Percentiles rank a stretch among this genome's conserved stretches.
phyloP scores from a whole-genome alignment of 2,888 invertebrate genomes.

The Pocota personata region DNA sequence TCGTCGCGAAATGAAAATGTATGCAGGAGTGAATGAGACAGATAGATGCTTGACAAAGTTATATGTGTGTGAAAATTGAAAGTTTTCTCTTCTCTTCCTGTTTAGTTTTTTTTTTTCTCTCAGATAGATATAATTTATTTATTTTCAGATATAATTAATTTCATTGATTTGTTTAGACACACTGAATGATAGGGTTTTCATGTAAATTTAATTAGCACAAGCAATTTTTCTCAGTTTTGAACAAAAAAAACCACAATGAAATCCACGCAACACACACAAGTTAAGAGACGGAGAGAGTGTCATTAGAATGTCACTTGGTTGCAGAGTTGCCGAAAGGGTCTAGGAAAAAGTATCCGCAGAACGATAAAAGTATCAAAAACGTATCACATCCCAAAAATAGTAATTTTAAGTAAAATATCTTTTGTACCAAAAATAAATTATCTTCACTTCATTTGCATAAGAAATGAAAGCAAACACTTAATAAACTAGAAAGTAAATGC shows the following conservation, averaged over 20 bases:
- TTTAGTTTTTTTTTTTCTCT: constrained; percentile 24
- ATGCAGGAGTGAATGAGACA: constrained; percentile 31
- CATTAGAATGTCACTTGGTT: not conserved
- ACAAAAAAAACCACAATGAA: constrained; percentile 14
- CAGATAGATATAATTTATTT: constrained; percentile 1
- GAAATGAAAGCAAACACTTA: too few species aligned
- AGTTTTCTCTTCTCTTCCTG: constrained; percentile 54
- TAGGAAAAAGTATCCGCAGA: too few species aligned
- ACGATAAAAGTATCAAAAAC: too few species aligned
- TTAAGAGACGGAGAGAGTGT: constrained; percentile 10
- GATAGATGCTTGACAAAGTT: constrained; percentile 3
- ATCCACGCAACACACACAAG: not conserved
- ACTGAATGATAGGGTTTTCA: not conserved
- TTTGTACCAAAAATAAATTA: too few species aligned
- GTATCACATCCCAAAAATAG: too few species aligned
- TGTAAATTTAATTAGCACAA: constrained; percentile 18
- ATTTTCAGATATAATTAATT: constrained; percentile 2
- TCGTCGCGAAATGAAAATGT: constrained; percentile 35
- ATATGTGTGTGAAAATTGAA: constrained; percentile 23
- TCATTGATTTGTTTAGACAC: not conserved
- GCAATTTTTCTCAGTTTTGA: not conserved
- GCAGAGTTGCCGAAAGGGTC: not conserved
- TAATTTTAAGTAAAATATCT: too few species aligned
- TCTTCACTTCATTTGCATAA: too few species aligned
- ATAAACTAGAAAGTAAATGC: too few species aligned